Evolutionary conservation across 2,888 invertebrate species (phyloP), one percentile per base, ranked within the genome.

Genomic region (Agrypnus murinus): DNA sequence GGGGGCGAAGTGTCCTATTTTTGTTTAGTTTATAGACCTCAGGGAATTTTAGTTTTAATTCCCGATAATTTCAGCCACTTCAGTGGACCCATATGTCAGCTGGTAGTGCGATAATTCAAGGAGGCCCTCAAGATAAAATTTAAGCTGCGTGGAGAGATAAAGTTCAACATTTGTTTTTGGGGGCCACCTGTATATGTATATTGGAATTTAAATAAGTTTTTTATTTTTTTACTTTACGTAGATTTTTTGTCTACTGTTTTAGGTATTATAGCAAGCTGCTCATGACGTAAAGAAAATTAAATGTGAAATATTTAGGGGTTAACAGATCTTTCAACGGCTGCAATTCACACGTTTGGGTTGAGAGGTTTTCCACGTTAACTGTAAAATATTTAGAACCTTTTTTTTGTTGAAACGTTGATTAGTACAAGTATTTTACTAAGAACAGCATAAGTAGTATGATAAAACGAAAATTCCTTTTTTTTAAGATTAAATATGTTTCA

Each of bases 81-180:
- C 71, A 71, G 71, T 58, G 71, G 66, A 14, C 53, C 71, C 71
- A 71, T 66, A 64, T 71, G 71, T 66, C 65, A 70, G 71, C 60
- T 67, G 63, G 71, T 71, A 67, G 71, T 71, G 67, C 48, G 71
- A 71, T 71, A 71, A 67, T 57, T 67, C 71, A 43, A 71, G 45
- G 38, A 66, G 67, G 67, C 66, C 53, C 71, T 71, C 55, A 66
- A 71, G 71, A 71, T 71, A 71, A 60, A 65, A 31, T 25, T 25
- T 62, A 58, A 66, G 65, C 70, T 71, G 57, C 59, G 65, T 65
- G 70, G 46, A 71, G 65, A 71, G 65, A 71, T 66, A 66, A 66
- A 50, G 64, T 32, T 14, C 65, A 53, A 12, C 66, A 71, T 65
- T 59, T 55, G 69, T 53, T 59, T 45, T 43, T 38, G 12, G 50